phyloP scores from a whole-genome alignment of 2,797 vertebrate species.

The Hafferia zeledoni region DNA sequence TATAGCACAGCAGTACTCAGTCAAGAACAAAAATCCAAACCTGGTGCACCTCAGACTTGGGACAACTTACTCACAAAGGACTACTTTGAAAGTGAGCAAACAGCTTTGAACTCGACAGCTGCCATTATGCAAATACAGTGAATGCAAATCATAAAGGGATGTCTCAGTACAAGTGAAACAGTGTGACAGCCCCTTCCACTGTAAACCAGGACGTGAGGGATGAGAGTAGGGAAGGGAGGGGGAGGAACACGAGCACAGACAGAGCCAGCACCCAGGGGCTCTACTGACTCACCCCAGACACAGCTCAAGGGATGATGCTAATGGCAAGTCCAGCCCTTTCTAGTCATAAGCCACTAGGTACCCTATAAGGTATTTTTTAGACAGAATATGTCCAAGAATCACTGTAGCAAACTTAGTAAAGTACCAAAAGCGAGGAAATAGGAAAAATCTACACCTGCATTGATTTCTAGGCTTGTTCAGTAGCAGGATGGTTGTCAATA shows the following conservation, averaged over 20 bases:
- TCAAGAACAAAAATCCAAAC: slow-evolving; percentile 60
- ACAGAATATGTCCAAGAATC: background rate
- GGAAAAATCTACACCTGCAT: background rate
- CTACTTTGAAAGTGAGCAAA: slow-evolving; percentile 48
- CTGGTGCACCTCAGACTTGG: slow-evolving; percentile 25
- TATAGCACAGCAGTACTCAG: slow-evolving; percentile 25
- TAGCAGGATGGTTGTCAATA: background rate
- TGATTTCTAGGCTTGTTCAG: background rate
- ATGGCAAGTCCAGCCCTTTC: background rate
- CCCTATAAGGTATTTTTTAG: background rate
- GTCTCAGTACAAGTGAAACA: background rate
- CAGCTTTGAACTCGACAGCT: slow-evolving; percentile 46
- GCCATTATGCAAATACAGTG: background rate
- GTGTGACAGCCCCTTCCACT: background rate
- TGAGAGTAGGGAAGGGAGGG: background rate
- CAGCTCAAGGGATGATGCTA: background rate
- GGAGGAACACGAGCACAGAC: rapidly evolving
- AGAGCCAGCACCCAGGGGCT: background rate
- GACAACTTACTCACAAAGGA: slow-evolving; percentile 15
- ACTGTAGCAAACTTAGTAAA: background rate
- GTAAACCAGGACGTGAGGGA: slow-evolving; percentile 11
- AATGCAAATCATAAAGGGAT: background rate
- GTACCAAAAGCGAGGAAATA: background rate
- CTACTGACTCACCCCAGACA: background rate
- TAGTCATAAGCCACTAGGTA: background rate